Conservation (phyloP, 1,140 invertebrate species). For the Drosophila willistoni region DNA sequence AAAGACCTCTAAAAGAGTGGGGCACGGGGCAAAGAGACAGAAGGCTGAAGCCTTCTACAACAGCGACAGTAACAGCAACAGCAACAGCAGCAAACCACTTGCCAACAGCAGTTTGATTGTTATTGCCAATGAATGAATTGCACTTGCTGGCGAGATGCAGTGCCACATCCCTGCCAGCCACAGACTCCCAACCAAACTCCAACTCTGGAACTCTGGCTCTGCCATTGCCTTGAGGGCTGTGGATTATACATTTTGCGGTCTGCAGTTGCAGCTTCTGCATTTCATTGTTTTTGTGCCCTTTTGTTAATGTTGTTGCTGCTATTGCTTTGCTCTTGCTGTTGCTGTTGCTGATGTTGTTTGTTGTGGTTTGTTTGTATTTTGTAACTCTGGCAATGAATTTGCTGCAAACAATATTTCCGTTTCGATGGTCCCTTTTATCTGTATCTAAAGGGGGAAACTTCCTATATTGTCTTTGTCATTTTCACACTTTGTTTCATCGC, state of each 20-base stretch:
- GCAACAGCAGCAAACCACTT: constrained; percentile 21
- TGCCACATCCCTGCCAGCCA: constrained; percentile 53
- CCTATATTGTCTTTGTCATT: constrained; percentile 5
- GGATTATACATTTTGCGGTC: constrained; percentile 75
- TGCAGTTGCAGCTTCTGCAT: constrained; percentile 59
- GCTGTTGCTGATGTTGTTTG: constrained; percentile 35
- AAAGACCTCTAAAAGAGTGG: constrained; percentile 9
- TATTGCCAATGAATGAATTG: constrained; percentile 79
- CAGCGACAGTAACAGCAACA: constrained; percentile 60
- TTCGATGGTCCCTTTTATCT: constrained; percentile 11
- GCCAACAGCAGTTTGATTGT: constrained; percentile 72
- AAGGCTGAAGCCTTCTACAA: constrained; percentile 54
- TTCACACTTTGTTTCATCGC: constrained; percentile 7
- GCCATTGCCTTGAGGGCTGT: constrained; percentile 64
- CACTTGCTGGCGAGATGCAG: constrained; percentile 60
- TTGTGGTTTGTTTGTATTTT: constrained; percentile 20
- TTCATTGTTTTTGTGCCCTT: constrained; percentile 44
- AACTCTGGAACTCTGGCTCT: constrained; percentile 17
- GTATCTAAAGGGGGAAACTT: background rate
- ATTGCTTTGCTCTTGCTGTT: constrained; percentile 8
- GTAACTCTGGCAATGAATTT: constrained; percentile 23
- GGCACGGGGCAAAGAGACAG: constrained; percentile 26
- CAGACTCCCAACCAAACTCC: constrained; percentile 18
- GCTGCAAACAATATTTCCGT: constrained; percentile 17
- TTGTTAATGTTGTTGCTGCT: constrained; percentile 21